phyloP scores from a whole-genome alignment of 2,888 invertebrate genomes.

The Leptinotarsa tumamoca region DNA sequence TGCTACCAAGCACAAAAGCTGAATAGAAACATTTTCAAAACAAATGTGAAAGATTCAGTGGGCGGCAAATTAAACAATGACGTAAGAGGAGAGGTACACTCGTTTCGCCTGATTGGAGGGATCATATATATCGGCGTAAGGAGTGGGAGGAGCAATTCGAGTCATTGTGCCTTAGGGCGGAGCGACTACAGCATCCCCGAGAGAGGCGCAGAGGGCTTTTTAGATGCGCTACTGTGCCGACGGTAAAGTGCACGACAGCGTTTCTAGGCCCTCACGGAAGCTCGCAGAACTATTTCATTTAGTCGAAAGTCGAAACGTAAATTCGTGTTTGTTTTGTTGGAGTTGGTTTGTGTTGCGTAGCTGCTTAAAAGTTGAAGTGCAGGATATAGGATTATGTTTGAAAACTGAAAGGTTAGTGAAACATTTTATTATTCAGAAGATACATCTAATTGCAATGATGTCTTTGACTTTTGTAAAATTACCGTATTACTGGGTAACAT shows the following conservation, averaged over 20 bases:
- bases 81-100: slow-evolving; percentile 28
- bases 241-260: slow-evolving; percentile 55
- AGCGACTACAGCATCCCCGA: slow-evolving; percentile 64
- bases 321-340: slow-evolving; percentile 30
- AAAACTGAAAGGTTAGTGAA: neutral
- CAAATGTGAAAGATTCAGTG: slow-evolving; percentile 35
- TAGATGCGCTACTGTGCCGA: slow-evolving; percentile 61
- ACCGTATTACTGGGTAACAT: no score
- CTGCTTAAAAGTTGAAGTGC: neutral
- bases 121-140: slow-evolving; percentile 37
- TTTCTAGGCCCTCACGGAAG: slow-evolving; percentile 37
- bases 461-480: no score
- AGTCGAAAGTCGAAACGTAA: slow-evolving; percentile 19
- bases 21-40: slow-evolving; percentile 33
- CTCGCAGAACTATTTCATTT: slow-evolving; percentile 35
- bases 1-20: neutral
- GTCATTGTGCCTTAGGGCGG: slow-evolving; percentile 54
- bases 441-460: no score
- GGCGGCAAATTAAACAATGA: slow-evolving; percentile 32
- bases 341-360: slow-evolving; percentile 26
- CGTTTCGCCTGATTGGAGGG: slow-evolving; percentile 46
- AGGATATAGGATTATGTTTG: neutral
- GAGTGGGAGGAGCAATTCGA: slow-evolving; percentile 54
- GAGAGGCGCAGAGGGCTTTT: slow-evolving; percentile 56
- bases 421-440: neutral